A percentile compares a stretch with the other conserved stretches of the same genome.
phyloP scores from a whole-genome alignment of 2,113 vertebrate species.

The Elaphurus davidianus region DNA sequence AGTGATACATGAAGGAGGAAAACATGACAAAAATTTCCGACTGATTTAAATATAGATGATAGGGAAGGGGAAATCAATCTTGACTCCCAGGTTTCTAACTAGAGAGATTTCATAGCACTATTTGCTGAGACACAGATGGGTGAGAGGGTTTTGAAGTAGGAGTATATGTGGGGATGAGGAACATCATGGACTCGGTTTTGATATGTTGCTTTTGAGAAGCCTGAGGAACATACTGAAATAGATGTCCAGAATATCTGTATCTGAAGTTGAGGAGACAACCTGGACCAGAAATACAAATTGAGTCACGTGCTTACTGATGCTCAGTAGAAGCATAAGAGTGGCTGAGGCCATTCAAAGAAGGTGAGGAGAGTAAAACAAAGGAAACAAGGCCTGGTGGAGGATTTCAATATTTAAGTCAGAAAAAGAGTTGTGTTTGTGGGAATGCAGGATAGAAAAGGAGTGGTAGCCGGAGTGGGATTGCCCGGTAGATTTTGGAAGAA shows the following conservation, averaged over 20 bases:
- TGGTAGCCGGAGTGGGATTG: neutral
- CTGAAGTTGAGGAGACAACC: neutral
- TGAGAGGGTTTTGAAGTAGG: neutral
- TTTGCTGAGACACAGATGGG: neutral
- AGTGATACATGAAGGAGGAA: neutral
- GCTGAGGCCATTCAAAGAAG: neutral
- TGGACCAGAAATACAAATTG: neutral
- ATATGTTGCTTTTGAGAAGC: neutral
- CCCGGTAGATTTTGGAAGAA: neutral
- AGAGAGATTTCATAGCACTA: neutral
- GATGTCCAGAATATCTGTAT: neutral
- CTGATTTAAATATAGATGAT: neutral
- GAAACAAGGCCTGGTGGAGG: neutral
- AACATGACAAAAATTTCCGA: neutral
- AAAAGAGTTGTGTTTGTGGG: neutral
- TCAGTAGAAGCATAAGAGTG: neutral
- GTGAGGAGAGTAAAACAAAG: neutral
- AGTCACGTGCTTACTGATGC: neutral
- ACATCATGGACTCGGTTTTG: neutral
- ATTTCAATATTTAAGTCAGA: neutral
- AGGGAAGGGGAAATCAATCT: neutral
- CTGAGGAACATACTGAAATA: neutral
- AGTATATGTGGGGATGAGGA: neutral
- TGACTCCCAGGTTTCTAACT: neutral
- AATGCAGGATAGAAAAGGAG: neutral